Evolutionary conservation across 2,797 vertebrate species (phyloP), one percentile per base, ranked within the genome.

Genomic region (Chelmon rostratus): DNA sequence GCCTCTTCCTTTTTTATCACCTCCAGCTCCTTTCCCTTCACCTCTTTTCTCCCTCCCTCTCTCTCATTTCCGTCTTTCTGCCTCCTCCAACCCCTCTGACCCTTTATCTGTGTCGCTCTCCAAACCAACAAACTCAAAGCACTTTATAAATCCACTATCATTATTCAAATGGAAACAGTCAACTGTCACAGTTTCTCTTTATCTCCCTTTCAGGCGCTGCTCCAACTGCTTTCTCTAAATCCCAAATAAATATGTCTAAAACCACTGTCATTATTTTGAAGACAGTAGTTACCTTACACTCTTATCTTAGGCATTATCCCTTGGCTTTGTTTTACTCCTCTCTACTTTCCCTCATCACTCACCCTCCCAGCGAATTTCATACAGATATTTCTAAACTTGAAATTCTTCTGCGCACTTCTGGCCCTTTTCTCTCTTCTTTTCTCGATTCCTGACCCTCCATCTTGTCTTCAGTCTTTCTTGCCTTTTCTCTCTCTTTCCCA

Each of bases 401-500:
- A 18, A 57, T 42, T 75, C 21, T 76, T 31, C 4, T 23, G 31
- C 21, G 59, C 8, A 15, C 21, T 37, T 13, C 50, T 71, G 61
- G 75, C 38, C 62, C 28, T 15, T n/a, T 31, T 59, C 59, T 18
- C 13, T 70, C 42, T 63, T 31, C 15, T 18, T 67, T 42, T 33
- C 64, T 65, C 2, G 19, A 25, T 49, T 11, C 15, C 8, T 79
- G 50, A 58, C 57, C 44, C 31, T 75, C 52, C 25, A 16, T 71
- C 49, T 67, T 68, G 37, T 76, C 46, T 37, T 49, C 9, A 53
- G 16, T 52, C 28, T 66, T 68, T 67, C 25, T 72, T 31, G 9
- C 70, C 21, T 28, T 74, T 59, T 33, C 71, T 19, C 42, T 81
- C 69, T 83, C 73, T 86, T 78, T 79, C 74, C 47, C 79, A 71